These are phyloP conservation scores for Homalodisca vitripennis DNA, from an alignment of 1,140 invertebrate species.

Conservation along the genomic window DNA sequence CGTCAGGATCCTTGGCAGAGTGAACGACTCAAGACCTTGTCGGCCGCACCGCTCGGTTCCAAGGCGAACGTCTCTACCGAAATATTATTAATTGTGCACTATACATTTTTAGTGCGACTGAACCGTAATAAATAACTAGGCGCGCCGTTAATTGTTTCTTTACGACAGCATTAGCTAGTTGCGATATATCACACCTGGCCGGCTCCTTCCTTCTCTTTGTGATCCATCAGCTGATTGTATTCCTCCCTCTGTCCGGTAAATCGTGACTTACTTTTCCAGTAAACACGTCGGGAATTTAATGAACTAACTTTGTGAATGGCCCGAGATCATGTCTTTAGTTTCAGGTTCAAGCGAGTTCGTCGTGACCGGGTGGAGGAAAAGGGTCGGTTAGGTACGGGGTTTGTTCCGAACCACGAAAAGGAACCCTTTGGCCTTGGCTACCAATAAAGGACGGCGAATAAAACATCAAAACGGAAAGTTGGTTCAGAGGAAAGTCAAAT, in stretches of 20 bases:
- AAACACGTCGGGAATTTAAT: background rate
- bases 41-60: too few relatives aligned
- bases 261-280: background rate
- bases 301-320: background rate
- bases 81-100: slow-evolving; percentile 14
- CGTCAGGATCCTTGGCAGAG: slow-evolving; percentile 6
- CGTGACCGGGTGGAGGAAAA: too few relatives aligned
- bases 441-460: too few relatives aligned
- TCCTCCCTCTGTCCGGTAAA: background rate
- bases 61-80: background rate
- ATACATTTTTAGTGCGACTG: background rate
- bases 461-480: too few relatives aligned
- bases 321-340: background rate
- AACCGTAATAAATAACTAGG: background rate
- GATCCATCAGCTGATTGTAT: background rate
- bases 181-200: background rate
- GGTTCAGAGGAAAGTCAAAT: too few relatives aligned
- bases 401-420: too few relatives aligned
- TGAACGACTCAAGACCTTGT: too few relatives aligned
- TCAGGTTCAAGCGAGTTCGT: too few relatives aligned
- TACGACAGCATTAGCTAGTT: background rate
- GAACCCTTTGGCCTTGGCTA: too few relatives aligned
- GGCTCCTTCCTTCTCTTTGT: background rate
- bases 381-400: too few relatives aligned
- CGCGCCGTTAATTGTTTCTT: background rate